phyloP scores from a whole-genome alignment of 2,113 vertebrate species.

The Myrmecobius fasciatus region DNA sequence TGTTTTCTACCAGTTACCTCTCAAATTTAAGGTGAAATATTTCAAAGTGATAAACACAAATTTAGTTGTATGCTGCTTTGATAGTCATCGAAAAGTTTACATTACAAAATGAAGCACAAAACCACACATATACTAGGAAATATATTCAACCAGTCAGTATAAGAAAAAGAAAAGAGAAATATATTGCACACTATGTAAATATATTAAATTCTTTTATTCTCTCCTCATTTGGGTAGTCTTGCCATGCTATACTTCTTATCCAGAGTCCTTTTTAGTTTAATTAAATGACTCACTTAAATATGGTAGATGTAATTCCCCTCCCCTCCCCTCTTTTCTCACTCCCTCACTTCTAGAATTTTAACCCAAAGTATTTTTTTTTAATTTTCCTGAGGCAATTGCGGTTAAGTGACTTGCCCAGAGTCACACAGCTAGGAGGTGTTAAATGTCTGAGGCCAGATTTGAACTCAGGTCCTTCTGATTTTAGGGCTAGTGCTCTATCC shows the following conservation, averaged over 20 bases:
- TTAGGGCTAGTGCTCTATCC: too few species aligned
- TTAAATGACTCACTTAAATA: not conserved
- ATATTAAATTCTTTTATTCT: not conserved
- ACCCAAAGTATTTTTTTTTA: not conserved
- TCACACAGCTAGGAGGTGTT: too few species aligned
- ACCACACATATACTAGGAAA: not conserved
- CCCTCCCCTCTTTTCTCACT: too few species aligned
- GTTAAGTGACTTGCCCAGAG: too few species aligned
- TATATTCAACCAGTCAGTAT: not conserved
- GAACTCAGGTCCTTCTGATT: too few species aligned
- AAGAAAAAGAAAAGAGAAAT: not conserved
- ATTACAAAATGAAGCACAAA: not conserved
- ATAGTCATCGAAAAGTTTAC: not conserved
- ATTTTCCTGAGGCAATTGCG: too few species aligned
- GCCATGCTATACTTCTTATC: too few species aligned
- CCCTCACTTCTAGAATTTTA: not conserved
- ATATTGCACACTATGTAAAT: not conserved
- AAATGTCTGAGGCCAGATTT: too few species aligned
- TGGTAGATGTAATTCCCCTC: not conserved
- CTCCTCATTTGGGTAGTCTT: not conserved
- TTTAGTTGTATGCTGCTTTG: not conserved
- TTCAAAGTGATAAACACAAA: not conserved
- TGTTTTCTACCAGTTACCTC: not conserved
- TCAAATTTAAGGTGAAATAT: not conserved
- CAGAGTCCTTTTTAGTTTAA: not conserved